Conservation (phyloP, 1,140 invertebrate genomes). For the Berghia stephanieae region DNA sequence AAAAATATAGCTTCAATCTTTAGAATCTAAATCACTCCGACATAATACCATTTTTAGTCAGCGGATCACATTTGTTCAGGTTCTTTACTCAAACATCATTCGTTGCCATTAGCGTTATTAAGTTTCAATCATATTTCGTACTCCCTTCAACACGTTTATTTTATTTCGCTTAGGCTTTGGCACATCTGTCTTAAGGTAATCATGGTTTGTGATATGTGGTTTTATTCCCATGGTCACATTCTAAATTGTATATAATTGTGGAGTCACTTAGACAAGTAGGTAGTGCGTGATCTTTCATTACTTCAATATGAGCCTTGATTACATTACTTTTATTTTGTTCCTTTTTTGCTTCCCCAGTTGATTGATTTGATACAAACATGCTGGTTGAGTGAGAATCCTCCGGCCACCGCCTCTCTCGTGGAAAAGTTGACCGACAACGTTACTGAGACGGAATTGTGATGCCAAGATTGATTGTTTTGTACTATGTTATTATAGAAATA, state of each 20-base stretch:
- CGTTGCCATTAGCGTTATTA: too few species aligned
- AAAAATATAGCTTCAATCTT: too few species aligned
- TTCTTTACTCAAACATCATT: too few species aligned
- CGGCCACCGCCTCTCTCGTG: slow-evolving; percentile 41
- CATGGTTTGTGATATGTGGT: not conserved
- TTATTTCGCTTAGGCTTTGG: not conserved
- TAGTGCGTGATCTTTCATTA: too few species aligned
- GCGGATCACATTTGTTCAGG: too few species aligned
- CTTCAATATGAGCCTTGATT: not conserved
- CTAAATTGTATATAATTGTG: not conserved
- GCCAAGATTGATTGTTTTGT: too few species aligned
- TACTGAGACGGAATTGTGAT: slow-evolving; percentile 48
- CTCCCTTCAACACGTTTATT: too few species aligned
- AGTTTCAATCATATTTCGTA: too few species aligned
- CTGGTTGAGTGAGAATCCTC: slow-evolving; percentile 49
- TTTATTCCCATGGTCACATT: not conserved
- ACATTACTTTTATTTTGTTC: not conserved
- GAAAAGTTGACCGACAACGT: slow-evolving; percentile 46
- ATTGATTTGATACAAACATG: slow-evolving; percentile 44
- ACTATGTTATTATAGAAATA: too few species aligned
- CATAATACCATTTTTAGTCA: too few species aligned
- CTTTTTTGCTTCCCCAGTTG: slow-evolving; percentile 40
- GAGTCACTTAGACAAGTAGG: not conserved
- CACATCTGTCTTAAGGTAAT: not conserved
- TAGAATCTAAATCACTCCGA: too few species aligned